Evolutionary conservation across 2,113 vertebrate species (phyloP), one percentile per base, ranked within the genome.

Genomic region (Jaculus jaculus): DNA sequence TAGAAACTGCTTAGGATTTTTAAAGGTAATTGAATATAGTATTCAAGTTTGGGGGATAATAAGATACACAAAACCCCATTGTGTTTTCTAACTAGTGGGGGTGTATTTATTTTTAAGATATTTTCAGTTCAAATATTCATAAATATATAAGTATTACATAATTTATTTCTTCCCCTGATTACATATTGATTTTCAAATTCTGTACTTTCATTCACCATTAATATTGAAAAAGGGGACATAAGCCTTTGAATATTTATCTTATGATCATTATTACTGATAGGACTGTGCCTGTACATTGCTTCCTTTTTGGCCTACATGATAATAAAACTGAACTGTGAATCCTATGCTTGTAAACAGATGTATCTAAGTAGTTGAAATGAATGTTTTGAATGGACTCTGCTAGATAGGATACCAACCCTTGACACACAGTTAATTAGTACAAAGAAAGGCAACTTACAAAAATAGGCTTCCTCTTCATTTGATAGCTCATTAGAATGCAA

Each of bases 311-410:
- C 77, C 71, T 84, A 65, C 81, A 96, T 94, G 96, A 92, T 89
- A 97, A 95, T 96, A 47, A 93, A 94, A 94, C 90, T 90, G 83
- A 96, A 87, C 87, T 96, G 84, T 97, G 86, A 83, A 82, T 91
- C 85, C 81, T 72, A 72, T 73, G 72, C 74, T 96, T 93, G 79
- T 92, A 96, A 93, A 26, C 74, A 17, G 79, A 96, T 98, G 90
- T 97, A 97, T 95, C 97, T 97, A 98, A 97, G 97, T 96, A 97
- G 98, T 97, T 97, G 91, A 98, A 97, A 97, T 97, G 71, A 95
- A 0, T 28, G 90, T 97, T 93, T 65, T 96, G 97, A 96, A 74
- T 95, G 92, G 96, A 96, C 94, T 96, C 90, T 97, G 96, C 93
- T 92, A 98, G 96, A 95, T 94, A 97, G 94, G 95, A 97, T 96